Evolutionary conservation across 2,888 invertebrate genomes (phyloP).

Genomic region (Xiphydria camelus): DNA sequence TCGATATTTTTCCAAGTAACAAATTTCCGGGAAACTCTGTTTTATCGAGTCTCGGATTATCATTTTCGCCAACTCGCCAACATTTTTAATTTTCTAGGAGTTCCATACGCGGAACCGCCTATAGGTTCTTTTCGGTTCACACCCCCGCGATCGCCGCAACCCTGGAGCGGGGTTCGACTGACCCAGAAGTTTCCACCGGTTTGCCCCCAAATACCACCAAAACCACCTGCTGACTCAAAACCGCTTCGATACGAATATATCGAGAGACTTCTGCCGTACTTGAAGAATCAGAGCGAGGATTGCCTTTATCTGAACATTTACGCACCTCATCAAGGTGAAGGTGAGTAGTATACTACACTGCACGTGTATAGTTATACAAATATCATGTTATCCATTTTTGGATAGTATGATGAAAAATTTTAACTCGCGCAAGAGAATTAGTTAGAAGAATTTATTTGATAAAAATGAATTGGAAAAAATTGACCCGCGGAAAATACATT

Average conservation of each 20-base stretch:
- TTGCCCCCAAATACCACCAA: conserved; percentile 82
- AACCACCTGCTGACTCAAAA: conserved; percentile 64
- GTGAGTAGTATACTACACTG: conserved; percentile 70
- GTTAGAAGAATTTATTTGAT: too few species aligned
- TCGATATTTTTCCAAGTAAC: too few species aligned
- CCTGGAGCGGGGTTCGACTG: conserved; percentile 74
- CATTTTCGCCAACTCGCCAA: not conserved
- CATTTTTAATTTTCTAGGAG: conserved; percentile 58
- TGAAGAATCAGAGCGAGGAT: conserved; percentile 77
- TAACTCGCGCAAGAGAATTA: too few species aligned
- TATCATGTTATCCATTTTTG: too few species aligned
- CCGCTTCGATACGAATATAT: conserved; percentile 73
- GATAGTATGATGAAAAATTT: too few species aligned
- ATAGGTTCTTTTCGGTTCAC: conserved; percentile 77
- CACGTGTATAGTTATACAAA: too few species aligned
- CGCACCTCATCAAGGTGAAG: conserved; percentile 72
- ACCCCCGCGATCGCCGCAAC: conserved; percentile 82
- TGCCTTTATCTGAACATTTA: conserved; percentile 93
- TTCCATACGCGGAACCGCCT: conserved; percentile 83
- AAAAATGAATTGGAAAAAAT: too few species aligned
- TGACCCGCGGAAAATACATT: too few species aligned
- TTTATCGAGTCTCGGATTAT: too few species aligned
- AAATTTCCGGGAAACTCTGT: too few species aligned
- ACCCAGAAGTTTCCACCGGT: conserved; percentile 77
- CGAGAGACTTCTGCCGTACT: conserved; percentile 71